phyloP scores from a whole-genome alignment of 2,888 invertebrate genomes.

The Branchipolynoe longqiensis region DNA sequence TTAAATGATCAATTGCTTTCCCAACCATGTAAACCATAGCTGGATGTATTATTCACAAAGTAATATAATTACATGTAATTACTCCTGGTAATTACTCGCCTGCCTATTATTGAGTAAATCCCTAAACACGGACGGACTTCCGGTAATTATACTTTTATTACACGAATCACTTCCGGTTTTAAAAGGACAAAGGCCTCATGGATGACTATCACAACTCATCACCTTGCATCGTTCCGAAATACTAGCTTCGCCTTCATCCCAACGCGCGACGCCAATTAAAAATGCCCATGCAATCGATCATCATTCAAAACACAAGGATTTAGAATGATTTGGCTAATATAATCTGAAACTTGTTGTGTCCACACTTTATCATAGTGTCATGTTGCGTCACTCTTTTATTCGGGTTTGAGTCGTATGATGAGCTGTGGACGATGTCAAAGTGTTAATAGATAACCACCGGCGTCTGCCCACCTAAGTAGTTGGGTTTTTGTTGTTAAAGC shows the following conservation, averaged over 20 bases:
- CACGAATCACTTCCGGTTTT: neutral
- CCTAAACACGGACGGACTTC: neutral
- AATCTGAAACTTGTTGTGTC: neutral
- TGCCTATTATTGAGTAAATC: too few relatives aligned
- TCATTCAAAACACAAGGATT: neutral
- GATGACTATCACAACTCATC: slow-evolving; percentile 4
- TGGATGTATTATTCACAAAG: too few relatives aligned
- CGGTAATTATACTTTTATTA: neutral
- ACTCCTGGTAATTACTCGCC: too few relatives aligned
- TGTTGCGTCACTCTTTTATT: too few relatives aligned
- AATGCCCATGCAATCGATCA: neutral
- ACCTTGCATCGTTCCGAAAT: neutral
- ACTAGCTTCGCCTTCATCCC: neutral
- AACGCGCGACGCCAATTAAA: neutral
- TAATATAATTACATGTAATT: neutral
- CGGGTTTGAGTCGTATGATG: too few relatives aligned
- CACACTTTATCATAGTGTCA: neutral
- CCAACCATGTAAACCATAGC: too few relatives aligned
- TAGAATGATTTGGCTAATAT: slow-evolving; percentile 14
- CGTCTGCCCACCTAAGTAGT: too few relatives aligned
- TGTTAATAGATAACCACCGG: too few relatives aligned
- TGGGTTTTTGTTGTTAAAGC: too few relatives aligned
- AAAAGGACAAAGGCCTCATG: neutral
- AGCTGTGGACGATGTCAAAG: too few relatives aligned
- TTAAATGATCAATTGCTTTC: too few relatives aligned